These are phyloP conservation scores for Gallinago undulata DNA, from an alignment of 2,113 vertebrate species.

Conservation along the genomic window DNA sequence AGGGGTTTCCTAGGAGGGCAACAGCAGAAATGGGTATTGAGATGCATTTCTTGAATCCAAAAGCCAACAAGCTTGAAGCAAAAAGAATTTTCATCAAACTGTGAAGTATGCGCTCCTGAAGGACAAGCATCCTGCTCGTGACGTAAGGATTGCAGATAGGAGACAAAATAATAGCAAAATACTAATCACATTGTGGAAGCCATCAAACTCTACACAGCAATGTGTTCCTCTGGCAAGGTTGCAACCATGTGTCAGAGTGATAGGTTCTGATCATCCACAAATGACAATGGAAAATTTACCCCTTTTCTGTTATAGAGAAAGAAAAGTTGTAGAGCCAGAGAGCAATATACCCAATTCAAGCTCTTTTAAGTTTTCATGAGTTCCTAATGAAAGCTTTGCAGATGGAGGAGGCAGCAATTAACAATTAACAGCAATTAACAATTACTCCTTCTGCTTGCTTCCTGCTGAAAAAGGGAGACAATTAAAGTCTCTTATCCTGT, in stretches of 20 bases:
- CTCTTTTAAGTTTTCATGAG: background rate
- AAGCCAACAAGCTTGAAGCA: background rate
- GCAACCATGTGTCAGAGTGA: background rate
- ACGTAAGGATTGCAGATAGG: background rate
- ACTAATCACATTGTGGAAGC: background rate
- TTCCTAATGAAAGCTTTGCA: constrained; percentile 28
- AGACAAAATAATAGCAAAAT: background rate
- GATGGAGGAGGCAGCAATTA: constrained; percentile 42
- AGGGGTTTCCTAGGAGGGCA: background rate
- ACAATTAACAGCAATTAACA: constrained; percentile 53
- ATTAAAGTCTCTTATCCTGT: constrained; percentile 4
- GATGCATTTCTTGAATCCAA: background rate
- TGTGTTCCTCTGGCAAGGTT: background rate
- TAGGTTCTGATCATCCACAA: background rate
- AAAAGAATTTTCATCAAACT: background rate
- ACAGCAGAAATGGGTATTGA: background rate
- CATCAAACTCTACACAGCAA: background rate
- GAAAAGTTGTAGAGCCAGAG: background rate
- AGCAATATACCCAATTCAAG: background rate
- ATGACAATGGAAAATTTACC: background rate
- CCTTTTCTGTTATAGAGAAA: background rate
- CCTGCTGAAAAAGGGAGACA: constrained; percentile 44
- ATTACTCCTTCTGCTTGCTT: constrained; percentile 29
- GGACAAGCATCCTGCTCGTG: background rate
- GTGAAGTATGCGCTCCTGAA: background rate